phyloP scores from a whole-genome alignment of 2,797 vertebrate genomes.

The Peromyscus eremicus region DNA sequence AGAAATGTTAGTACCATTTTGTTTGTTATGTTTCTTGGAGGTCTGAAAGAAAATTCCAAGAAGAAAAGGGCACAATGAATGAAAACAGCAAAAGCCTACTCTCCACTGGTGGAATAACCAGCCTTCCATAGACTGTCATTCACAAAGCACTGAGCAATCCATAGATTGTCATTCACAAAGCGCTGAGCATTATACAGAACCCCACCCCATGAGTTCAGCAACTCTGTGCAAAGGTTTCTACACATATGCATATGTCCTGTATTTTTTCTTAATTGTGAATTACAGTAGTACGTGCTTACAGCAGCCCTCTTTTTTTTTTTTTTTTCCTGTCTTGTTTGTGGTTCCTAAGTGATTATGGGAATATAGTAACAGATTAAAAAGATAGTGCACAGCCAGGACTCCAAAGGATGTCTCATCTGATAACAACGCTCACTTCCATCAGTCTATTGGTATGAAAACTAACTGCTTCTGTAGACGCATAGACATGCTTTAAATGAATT shows the following conservation, averaged over 20 bases:
- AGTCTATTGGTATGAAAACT: conserved; percentile 47
- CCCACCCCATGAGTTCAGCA: neutral
- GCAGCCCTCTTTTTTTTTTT: neutral
- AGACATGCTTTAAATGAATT: conserved; percentile 57
- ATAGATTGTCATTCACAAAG: neutral
- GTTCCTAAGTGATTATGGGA: neutral
- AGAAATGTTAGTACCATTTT: conserved; percentile 1
- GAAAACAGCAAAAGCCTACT: neutral
- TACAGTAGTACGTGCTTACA: neutral
- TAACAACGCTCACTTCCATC: conserved; percentile 46
- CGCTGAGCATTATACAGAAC: neutral
- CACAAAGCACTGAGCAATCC: neutral
- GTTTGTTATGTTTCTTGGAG: conserved; percentile 55
- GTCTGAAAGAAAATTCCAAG: conserved; percentile 45
- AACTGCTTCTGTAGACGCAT: conserved; percentile 28
- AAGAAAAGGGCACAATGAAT: conserved; percentile 31
- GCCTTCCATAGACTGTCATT: neutral
- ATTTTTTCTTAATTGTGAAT: neutral
- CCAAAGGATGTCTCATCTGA: neutral
- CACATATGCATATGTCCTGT: neutral
- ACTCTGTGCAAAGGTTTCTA: neutral
- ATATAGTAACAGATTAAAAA: conserved; percentile 43
- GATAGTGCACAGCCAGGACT: neutral
- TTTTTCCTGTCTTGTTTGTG: conserved; percentile 19
- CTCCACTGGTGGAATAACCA: neutral